Conservation (phyloP, 2,113 vertebrate genomes). For the Lophotis ruficrista region DNA sequence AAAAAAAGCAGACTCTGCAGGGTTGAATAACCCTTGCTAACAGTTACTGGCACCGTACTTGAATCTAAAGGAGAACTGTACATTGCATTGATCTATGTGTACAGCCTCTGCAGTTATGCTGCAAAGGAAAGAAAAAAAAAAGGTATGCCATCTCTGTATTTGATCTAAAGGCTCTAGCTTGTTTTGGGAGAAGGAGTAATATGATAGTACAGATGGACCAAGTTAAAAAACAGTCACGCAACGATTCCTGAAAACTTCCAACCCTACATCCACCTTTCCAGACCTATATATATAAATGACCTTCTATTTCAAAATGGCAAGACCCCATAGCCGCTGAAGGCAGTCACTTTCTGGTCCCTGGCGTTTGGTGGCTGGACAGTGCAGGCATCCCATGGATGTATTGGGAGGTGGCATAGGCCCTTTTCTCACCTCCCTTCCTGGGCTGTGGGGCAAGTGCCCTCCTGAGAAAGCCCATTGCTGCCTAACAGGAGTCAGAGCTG, state of each 20-base stretch:
- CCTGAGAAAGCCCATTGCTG: not conserved
- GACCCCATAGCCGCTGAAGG: rapidly evolving
- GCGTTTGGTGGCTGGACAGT: not conserved
- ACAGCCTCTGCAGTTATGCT: not conserved
- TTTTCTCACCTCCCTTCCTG: not conserved
- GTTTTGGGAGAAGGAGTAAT: not conserved
- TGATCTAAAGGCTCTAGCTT: not conserved
- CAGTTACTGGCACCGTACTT: not conserved
- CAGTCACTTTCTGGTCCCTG: not conserved
- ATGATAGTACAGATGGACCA: not conserved
- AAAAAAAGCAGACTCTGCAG: not conserved
- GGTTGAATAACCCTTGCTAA: not conserved
- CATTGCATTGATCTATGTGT: not conserved
- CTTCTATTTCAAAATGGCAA: not conserved
- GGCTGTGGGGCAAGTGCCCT: not conserved
- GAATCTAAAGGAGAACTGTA: not conserved
- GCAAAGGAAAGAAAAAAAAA: not conserved
- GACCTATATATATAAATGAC: not conserved
- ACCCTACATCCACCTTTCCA: not conserved
- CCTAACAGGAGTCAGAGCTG: not conserved
- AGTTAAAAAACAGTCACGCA: not conserved
- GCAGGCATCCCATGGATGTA: rapidly evolving
- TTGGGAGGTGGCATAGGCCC: not conserved
- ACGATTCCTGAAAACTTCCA: not conserved
- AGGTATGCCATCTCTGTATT: not conserved